Percentiles rank a stretch among this genome's conserved stretches.
phyloP scores from a whole-genome alignment of 2,888 invertebrate species.

The Andricus curvator region DNA sequence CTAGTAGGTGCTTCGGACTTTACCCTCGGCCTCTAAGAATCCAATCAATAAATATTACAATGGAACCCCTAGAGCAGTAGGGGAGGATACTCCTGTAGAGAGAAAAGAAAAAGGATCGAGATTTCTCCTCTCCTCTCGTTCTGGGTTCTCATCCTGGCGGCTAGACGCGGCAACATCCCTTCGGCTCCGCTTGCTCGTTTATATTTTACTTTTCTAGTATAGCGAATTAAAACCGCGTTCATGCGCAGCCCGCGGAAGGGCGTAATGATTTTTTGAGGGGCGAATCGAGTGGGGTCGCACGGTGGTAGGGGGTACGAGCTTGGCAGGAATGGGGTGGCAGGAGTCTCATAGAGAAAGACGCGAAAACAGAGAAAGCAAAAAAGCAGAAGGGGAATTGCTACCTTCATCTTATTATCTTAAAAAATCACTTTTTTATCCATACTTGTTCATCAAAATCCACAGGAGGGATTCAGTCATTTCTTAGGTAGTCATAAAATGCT shows the following conservation, averaged over 20 bases:
- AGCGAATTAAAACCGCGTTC: slow-evolving; percentile 83
- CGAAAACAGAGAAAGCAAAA: slow-evolving; percentile 47
- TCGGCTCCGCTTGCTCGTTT: slow-evolving; percentile 76
- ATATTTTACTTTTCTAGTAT: slow-evolving; percentile 76
- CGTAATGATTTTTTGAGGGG: slow-evolving; percentile 93
- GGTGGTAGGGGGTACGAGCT: slow-evolving; percentile 72
- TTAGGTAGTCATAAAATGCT: neutral
- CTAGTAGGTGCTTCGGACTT: slow-evolving; percentile 49
- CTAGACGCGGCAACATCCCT: slow-evolving; percentile 76
- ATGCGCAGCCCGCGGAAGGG: slow-evolving; percentile 84
- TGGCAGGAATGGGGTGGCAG: slow-evolving; percentile 56
- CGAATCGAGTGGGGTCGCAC: slow-evolving; percentile 87
- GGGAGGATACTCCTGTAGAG: slow-evolving; percentile 68
- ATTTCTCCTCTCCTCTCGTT: slow-evolving; percentile 58
- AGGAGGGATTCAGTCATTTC: neutral
- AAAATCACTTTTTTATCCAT: slow-evolving; percentile 3
- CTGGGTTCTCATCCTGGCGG: slow-evolving; percentile 64
- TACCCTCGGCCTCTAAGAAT: slow-evolving; percentile 72
- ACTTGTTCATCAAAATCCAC: neutral
- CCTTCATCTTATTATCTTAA: slow-evolving; percentile 36
- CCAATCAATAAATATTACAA: slow-evolving; percentile 79
- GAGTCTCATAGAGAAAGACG: slow-evolving; percentile 58
- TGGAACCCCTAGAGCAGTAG: slow-evolving; percentile 74
- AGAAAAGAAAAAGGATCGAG: slow-evolving; percentile 62
- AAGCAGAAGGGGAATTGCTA: slow-evolving; percentile 43